A percentile compares a stretch with the other conserved stretches of the same genome.
Evolutionary conservation across 2,888 invertebrate species (phyloP).

Genomic region (Tricholauxania praeusta): DNA sequence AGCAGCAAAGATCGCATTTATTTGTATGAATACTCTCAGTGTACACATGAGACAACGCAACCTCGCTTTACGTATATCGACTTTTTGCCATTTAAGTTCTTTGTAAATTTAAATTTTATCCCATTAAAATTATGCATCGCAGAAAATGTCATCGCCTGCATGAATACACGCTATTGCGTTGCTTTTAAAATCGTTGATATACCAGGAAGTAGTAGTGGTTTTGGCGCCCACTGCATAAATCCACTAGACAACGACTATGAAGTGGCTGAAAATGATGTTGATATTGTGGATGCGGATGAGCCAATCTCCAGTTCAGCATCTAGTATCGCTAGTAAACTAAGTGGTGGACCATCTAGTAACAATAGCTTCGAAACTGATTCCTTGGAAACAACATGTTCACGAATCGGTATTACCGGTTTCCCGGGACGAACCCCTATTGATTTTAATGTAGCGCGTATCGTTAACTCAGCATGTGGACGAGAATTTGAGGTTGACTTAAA

Average conservation of each 20-base stretch:
- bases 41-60: constrained; percentile 77
- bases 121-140: constrained; percentile 73
- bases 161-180: constrained; percentile 73
- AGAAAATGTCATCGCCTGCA: constrained; percentile 77
- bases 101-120: constrained; percentile 74
- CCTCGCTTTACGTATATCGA: constrained; percentile 74
- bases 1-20: constrained; percentile 66
- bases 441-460: constrained; percentile 65
- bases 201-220: constrained; percentile 46
- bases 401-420: constrained; percentile 50
- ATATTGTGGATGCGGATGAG: constrained; percentile 54
- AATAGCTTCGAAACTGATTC: constrained; percentile 66
- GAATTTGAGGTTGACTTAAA: constrained; percentile 64
- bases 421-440: constrained; percentile 62
- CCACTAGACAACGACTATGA: constrained; percentile 44
- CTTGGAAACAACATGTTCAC: constrained; percentile 61
- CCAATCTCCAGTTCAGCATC: constrained; percentile 58
- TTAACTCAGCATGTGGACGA: constrained; percentile 63
- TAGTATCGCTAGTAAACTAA: constrained; percentile 60
- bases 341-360: constrained; percentile 58
- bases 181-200: constrained; percentile 72
- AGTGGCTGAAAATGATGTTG: constrained; percentile 44
- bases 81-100: constrained; percentile 76
- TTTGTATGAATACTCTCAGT: constrained; percentile 74
- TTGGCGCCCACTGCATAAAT: not conserved